These are phyloP conservation scores for Myripristis murdjan DNA, from an alignment of 2,797 vertebrate genomes.

Conservation along the genomic window DNA sequence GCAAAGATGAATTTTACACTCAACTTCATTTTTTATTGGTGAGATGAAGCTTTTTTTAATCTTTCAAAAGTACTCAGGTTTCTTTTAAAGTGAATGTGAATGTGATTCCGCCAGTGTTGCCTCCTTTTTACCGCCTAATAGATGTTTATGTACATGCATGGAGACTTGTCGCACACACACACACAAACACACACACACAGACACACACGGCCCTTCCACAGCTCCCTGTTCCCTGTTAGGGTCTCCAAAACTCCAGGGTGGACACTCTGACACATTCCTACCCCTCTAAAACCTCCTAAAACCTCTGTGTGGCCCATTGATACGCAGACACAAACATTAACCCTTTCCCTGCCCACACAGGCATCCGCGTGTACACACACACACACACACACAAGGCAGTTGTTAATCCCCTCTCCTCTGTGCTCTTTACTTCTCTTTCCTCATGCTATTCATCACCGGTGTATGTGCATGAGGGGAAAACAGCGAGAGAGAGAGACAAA, in stretches of 20 bases:
- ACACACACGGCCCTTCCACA: slow-evolving; percentile 23
- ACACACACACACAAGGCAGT: background rate
- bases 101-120: background rate
- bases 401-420: slow-evolving; percentile 49
- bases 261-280: slow-evolving; percentile 53
- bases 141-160: background rate
- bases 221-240: slow-evolving; percentile 32
- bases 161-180: background rate
- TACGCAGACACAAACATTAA: slow-evolving; percentile 61
- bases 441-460: slow-evolving; percentile 58
- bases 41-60: too few relatives aligned
- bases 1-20: too few relatives aligned
- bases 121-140: background rate
- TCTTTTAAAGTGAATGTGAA: background rate
- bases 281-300: slow-evolving; percentile 56
- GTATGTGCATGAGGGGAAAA: slow-evolving; percentile 54
- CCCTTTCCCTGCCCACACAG: slow-evolving; percentile 38
- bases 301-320: slow-evolving; percentile 61
- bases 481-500: slow-evolving; percentile 51
- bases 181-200: background rate
- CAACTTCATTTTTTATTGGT: too few relatives aligned
- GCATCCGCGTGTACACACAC: slow-evolving; percentile 6
- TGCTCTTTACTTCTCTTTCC: slow-evolving; percentile 39
- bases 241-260: slow-evolving; percentile 50
- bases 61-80: too few relatives aligned